These are phyloP conservation scores for Cyphomyrmex costatus DNA, from an alignment of 1,140 invertebrate species.

Conservation along the genomic window DNA sequence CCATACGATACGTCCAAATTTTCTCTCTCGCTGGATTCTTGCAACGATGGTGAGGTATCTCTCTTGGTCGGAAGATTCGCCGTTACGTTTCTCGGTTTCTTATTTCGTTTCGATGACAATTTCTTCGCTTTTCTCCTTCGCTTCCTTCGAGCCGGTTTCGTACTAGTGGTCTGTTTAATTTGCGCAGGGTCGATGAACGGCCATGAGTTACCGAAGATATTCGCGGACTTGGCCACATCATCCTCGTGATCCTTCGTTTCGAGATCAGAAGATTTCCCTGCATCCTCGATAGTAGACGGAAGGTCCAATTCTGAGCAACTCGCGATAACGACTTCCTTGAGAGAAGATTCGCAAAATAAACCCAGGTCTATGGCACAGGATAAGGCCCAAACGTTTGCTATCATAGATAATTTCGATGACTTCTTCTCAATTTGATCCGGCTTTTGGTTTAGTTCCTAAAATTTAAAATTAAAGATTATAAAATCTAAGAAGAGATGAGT, in stretches of 20 bases:
- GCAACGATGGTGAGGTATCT: neutral
- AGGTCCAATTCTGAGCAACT: neutral
- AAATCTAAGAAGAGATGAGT: neutral
- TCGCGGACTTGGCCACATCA: neutral
- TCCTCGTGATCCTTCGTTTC: constrained; percentile 17
- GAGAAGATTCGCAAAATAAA: constrained; percentile 48
- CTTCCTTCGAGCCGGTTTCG: neutral
- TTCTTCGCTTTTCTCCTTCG: neutral
- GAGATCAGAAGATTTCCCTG: neutral
- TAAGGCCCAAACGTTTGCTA: constrained; percentile 67
- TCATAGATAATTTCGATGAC: constrained; percentile 41
- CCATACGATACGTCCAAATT: neutral
- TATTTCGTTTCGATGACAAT: constrained; percentile 10
- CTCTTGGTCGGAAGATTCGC: neutral
- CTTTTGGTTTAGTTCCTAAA: neutral
- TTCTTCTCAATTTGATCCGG: neutral
- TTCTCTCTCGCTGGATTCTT: neutral
- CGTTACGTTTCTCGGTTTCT: neutral
- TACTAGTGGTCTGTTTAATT: neutral
- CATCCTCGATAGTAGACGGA: neutral
- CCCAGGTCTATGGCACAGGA: constrained; percentile 71
- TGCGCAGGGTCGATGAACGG: neutral
- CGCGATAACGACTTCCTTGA: constrained; percentile 10
- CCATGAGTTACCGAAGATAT: neutral
- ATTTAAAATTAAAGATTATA: neutral